Evolutionary conservation across 2,888 invertebrate genomes (phyloP).

Genomic region (Camptogramma bilineatum): DNA sequence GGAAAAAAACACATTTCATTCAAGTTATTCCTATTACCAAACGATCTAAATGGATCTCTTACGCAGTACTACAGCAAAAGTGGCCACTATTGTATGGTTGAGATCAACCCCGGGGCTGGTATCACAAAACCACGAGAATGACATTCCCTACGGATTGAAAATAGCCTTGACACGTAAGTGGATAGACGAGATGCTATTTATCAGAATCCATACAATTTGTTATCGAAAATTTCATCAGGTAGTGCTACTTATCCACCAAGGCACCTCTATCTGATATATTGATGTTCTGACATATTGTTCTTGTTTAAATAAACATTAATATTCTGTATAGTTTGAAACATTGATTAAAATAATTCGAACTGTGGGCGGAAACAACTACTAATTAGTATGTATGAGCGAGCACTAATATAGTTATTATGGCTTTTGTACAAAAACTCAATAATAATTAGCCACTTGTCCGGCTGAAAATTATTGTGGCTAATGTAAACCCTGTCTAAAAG

Average conservation of each 20-base stretch:
- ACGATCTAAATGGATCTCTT: conserved; percentile 25
- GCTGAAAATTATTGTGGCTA: conserved; percentile 17
- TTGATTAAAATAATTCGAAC: no score
- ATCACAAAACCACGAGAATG: conserved; percentile 62
- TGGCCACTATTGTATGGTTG: conserved; percentile 20
- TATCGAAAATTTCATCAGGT: conserved; percentile 16
- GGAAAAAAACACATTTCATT: no score
- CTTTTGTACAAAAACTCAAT: no score
- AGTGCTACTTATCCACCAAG: background rate
- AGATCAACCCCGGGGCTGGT: conserved; percentile 29
- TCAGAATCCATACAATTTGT: conserved; percentile 41
- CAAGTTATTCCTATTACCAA: no score
- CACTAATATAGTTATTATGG: no score
- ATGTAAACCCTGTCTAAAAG: conserved; percentile 13
- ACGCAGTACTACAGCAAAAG: conserved; percentile 15
- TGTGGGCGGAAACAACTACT: no score
- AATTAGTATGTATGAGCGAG: no score
- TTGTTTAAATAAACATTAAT: no score
- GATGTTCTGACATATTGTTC: no score
- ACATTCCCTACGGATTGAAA: conserved; percentile 57
- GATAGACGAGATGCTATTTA: conserved; percentile 67
- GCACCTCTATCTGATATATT: background rate
- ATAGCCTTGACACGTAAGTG: conserved; percentile 73
- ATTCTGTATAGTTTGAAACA: no score
- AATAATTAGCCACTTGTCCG: background rate